phyloP scores from a whole-genome alignment of 2,797 vertebrate species.

The Sparus aurata region DNA sequence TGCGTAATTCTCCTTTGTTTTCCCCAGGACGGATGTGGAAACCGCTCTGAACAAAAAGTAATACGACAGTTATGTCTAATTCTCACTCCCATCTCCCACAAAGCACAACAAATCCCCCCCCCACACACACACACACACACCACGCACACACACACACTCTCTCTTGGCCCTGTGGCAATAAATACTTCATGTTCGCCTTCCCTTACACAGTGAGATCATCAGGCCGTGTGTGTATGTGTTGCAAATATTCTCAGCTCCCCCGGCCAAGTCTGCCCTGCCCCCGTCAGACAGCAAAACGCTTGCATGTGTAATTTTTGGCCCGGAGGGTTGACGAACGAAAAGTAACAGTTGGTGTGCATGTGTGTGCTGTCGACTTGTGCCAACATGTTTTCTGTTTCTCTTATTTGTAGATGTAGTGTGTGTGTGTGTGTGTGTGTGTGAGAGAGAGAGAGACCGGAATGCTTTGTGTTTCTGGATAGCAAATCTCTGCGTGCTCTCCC shows the following conservation, averaged over 20 bases:
- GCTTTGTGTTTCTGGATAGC: constrained; percentile 66
- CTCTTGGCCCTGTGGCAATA: constrained; percentile 70
- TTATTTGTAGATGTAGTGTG: constrained; percentile 51
- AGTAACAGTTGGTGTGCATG: constrained; percentile 83
- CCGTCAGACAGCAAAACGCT: constrained; percentile 79
- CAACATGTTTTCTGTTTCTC: constrained; percentile 65
- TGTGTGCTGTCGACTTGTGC: constrained; percentile 70
- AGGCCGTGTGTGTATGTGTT: constrained; percentile 64
- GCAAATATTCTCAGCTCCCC: constrained; percentile 73
- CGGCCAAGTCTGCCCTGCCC: constrained; percentile 80
- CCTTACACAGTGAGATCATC: constrained; percentile 76
- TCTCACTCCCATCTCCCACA: constrained; percentile 71
- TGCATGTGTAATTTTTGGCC: constrained; percentile 81
- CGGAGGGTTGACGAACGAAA: constrained; percentile 67
- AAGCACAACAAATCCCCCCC: constrained; percentile 58
- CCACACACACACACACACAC: constrained; percentile 36
- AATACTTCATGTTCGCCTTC: constrained; percentile 78
- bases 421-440: constrained; percentile 48
- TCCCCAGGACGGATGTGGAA: constrained; percentile 65
- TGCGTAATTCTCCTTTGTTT: constrained; percentile 79
- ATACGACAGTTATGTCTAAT: constrained; percentile 68
- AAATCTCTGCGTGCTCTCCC: constrained; percentile 52
- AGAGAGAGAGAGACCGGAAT: constrained; percentile 51
- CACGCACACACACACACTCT: constrained; percentile 32
- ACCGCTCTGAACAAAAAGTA: constrained; percentile 65